A percentile compares a stretch with the other conserved stretches of the same genome.
Conservation (phyloP, 2,797 vertebrate species). For the Muraenolepis orangiensis region DNA sequence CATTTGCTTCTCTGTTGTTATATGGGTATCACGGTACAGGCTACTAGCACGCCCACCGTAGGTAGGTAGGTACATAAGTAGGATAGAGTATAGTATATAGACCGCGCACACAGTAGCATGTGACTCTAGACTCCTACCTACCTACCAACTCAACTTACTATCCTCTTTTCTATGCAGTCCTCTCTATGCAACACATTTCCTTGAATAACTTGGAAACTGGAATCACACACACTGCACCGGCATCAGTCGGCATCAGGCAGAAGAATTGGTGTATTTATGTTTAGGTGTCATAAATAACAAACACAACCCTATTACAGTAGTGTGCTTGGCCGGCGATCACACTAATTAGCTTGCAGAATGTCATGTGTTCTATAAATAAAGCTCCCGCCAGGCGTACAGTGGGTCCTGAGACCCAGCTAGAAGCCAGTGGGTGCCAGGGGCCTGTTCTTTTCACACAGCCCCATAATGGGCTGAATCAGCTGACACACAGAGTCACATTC, state of each 20-base stretch:
- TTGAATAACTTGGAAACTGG: background rate
- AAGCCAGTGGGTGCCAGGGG: conserved; percentile 32
- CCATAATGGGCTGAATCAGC: conserved; percentile 49
- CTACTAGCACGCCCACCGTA: background rate
- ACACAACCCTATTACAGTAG: background rate
- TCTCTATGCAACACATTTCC: background rate
- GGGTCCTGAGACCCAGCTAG: conserved; percentile 43
- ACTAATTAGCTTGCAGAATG: conserved; percentile 27
- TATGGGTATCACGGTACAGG: background rate
- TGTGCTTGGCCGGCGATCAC: conserved; percentile 29
- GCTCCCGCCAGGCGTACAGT: conserved; percentile 36
- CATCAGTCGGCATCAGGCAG: too few relatives aligned
- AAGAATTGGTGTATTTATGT: background rate
- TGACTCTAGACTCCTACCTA: background rate
- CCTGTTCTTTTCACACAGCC: conserved; percentile 47
- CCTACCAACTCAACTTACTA: background rate
- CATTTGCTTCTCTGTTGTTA: background rate
- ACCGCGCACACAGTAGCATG: background rate
- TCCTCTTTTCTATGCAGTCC: background rate
- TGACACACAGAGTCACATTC: conserved; percentile 51
- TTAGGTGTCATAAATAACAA: background rate
- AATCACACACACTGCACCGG: too few relatives aligned
- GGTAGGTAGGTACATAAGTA: background rate
- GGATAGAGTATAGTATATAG: background rate
- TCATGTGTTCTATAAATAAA: conserved; percentile 36